Conservation (phyloP, 92 coral and sea anemone genomes). For the Paramuricea clavata region DNA sequence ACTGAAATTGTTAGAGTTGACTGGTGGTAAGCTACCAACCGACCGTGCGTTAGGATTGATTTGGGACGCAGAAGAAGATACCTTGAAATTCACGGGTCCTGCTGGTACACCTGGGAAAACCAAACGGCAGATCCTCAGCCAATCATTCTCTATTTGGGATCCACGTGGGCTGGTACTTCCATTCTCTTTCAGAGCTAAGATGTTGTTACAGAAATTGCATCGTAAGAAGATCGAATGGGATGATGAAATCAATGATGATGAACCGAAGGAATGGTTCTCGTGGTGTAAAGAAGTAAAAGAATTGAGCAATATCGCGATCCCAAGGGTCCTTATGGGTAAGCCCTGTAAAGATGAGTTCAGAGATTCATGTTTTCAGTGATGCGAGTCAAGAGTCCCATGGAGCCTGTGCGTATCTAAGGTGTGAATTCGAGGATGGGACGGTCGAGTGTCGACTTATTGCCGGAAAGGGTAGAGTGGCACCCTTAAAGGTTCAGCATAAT, state of each 20-base stretch:
- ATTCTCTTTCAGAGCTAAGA: slow-evolving; percentile 29
- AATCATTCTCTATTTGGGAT: too few relatives aligned
- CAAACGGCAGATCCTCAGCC: slow-evolving; percentile 38
- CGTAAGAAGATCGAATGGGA: slow-evolving; percentile 12
- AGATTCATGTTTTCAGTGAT: too few relatives aligned
- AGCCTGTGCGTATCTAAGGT: slow-evolving; percentile 19
- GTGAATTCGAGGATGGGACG: slow-evolving; percentile 14
- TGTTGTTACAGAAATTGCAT: neutral
- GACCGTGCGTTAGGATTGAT: slow-evolving; percentile 35
- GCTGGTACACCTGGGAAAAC: slow-evolving; percentile 45
- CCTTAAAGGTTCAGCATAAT: too few relatives aligned
- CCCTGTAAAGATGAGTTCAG: too few relatives aligned
- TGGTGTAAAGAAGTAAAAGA: slow-evolving; percentile 34
- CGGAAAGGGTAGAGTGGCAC: slow-evolving; percentile 47
- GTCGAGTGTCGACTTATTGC: slow-evolving; percentile 50
- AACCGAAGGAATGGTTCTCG: slow-evolving; percentile 42
- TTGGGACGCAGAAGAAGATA: neutral
- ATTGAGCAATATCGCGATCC: slow-evolving; percentile 33
- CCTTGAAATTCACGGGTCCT: slow-evolving; percentile 26
- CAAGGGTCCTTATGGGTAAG: slow-evolving; percentile 18
- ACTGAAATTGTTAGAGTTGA: slow-evolving; percentile 43
- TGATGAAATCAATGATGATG: too few relatives aligned
- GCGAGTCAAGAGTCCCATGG: slow-evolving; percentile 39
- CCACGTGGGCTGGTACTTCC: slow-evolving; percentile 35
- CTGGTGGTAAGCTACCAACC: slow-evolving; percentile 42